phyloP scores from a whole-genome alignment of 1,140 invertebrate species.

The Tetranychus urticae region DNA sequence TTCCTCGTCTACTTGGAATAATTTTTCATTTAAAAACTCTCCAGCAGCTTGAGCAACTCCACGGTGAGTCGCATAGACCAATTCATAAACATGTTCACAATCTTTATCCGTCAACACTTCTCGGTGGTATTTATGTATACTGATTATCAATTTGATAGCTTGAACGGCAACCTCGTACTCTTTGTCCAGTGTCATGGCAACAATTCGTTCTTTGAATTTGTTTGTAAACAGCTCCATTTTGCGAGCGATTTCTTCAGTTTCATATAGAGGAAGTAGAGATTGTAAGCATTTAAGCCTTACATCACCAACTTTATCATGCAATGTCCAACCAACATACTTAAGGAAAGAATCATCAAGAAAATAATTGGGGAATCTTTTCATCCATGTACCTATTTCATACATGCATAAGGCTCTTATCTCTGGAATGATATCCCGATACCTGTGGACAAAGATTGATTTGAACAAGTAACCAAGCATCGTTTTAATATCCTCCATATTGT shows the following conservation, averaged over 20 bases:
- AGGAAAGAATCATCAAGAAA: conserved; percentile 91
- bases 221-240: conserved; percentile 94
- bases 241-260: conserved; percentile 74
- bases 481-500: conserved; percentile 97
- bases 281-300: conserved; percentile 40
- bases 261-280: conserved; percentile 80
- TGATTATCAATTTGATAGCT: conserved; percentile 79
- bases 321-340: conserved; percentile 98
- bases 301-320: conserved; percentile 70
- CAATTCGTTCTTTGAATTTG: conserved; percentile 97
- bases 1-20: conserved; percentile 58
- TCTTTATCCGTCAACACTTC: conserved; percentile 89
- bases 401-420: conserved; percentile 95
- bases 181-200: conserved; percentile 95
- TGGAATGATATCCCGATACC: conserved; percentile 85
- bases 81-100: conserved; percentile 95
- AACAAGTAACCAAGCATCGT: conserved; percentile 99
- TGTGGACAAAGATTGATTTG: conserved; percentile 95
- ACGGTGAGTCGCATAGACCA: conserved; percentile 90
- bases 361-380: conserved; percentile 93
- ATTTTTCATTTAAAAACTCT: conserved; percentile 86
- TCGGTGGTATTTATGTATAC: conserved; percentile 77
- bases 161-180: conserved; percentile 91
- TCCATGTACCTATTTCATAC: conserved; percentile 97
- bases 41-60: conserved; percentile 85